These are phyloP conservation scores for Ailuropoda melanoleuca DNA, from an alignment of 2,113 vertebrate genomes.

Conservation along the genomic window DNA sequence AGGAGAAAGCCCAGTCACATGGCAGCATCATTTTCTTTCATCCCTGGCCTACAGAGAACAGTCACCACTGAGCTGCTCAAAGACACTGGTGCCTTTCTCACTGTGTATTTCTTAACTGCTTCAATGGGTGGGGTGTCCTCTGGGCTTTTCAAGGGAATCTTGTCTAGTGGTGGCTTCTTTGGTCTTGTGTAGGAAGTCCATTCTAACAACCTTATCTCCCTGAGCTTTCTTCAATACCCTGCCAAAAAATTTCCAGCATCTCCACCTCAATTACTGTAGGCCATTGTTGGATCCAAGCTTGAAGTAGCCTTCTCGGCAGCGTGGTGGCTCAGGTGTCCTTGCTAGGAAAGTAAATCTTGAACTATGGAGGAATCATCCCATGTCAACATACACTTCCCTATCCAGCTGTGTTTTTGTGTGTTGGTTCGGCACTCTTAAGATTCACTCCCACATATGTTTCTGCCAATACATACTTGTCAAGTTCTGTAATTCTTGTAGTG, in stretches of 20 bases:
- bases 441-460: not conserved
- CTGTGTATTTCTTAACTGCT: not conserved
- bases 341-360: not conserved
- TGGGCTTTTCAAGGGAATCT: not conserved
- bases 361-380: not conserved
- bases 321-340: not conserved
- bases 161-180: not conserved
- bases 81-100: not conserved
- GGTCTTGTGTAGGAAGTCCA: not conserved
- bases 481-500: not conserved
- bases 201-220: not conserved
- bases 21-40: not conserved
- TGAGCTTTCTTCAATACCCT: not conserved
- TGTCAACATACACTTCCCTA: not conserved
- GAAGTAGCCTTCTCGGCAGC: not conserved
- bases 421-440: not conserved
- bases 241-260: not conserved
- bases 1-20: not conserved
- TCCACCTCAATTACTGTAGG: not conserved
- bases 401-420: not conserved
- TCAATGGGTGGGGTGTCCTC: not conserved
- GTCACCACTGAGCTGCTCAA: not conserved
- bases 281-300: not conserved
- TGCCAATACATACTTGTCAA: not conserved
- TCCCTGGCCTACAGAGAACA: not conserved